Evolutionary conservation across 30 jellyfish, hydroid and myxozoan species (phyloP).

Genomic region (Cassiopea andromeda): DNA sequence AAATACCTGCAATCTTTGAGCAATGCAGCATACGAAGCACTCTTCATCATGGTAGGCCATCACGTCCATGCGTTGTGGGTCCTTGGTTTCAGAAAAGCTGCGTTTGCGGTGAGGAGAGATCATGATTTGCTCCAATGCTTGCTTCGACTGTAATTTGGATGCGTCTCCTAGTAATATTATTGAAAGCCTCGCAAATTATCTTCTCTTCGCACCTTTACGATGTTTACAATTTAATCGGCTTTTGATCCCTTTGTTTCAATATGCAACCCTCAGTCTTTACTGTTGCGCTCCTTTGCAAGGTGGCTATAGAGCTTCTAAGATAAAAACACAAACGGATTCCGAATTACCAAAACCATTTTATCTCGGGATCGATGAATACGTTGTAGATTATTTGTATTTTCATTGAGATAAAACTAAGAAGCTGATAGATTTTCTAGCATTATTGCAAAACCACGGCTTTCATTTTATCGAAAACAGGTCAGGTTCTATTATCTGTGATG

Average conservation of each 20-base stretch:
- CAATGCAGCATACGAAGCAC: slow-evolving; percentile 33
- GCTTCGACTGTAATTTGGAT: not conserved
- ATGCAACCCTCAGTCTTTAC: not conserved
- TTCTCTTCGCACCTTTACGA: slow-evolving; percentile 4
- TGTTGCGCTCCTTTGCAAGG: not conserved
- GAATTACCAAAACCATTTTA: too few species aligned
- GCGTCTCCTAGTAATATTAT: not conserved
- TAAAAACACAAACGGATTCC: too few species aligned
- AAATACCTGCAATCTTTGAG: slow-evolving; percentile 39
- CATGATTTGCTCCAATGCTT: not conserved
- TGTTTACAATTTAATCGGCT: not conserved
- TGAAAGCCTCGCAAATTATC: not conserved
- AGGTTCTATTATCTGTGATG: too few species aligned
- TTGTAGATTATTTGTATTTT: too few species aligned
- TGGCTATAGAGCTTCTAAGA: not conserved
- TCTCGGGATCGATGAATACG: too few species aligned
- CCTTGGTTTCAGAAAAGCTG: not conserved
- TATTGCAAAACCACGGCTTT: too few species aligned
- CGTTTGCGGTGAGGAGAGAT: not conserved
- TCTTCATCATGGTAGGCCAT: not conserved
- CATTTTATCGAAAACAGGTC: too few species aligned
- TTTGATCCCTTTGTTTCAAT: not conserved
- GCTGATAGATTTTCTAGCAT: too few species aligned
- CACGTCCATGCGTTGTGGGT: not conserved
- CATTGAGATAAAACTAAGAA: too few species aligned